These are phyloP conservation scores for Drosophila grimshawi DNA, from an alignment of 1,140 invertebrate species.

Conservation along the genomic window DNA sequence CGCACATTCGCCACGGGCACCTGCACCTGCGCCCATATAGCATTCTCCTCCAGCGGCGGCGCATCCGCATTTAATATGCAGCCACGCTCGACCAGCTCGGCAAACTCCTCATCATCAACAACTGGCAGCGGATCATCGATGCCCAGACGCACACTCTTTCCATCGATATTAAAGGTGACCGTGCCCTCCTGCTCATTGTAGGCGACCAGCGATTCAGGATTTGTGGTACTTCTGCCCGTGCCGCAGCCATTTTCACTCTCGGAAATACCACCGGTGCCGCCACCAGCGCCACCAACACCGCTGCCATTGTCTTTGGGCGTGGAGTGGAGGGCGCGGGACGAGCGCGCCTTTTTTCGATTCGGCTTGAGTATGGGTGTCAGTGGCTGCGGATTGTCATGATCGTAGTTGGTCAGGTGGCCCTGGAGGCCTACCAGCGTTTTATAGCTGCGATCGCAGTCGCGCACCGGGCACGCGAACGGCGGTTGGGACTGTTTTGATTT, in stretches of 20 bases:
- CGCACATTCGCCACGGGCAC: conserved; percentile 94
- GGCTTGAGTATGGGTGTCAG: conserved; percentile 84
- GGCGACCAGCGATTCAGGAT: conserved; percentile 84
- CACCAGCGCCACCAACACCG: conserved; percentile 6
- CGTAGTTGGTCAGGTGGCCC: conserved; percentile 93
- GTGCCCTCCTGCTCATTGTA: conserved; percentile 88
- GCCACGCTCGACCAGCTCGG: conserved; percentile 84
- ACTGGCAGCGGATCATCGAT: conserved; percentile 88
- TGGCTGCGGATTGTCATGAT: conserved; percentile 90
- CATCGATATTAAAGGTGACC: conserved; percentile 93
- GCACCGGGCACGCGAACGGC: conserved; percentile 93
- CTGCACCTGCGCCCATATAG: conserved; percentile 86
- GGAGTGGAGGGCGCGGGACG: conserved; percentile 69
- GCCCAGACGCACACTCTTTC: conserved; percentile 86
- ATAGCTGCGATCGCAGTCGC: conserved; percentile 93
- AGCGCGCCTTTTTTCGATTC: conserved; percentile 86
- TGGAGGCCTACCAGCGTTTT: conserved; percentile 94
- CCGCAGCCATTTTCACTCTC: conserved; percentile 54
- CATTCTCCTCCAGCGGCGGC: conserved; percentile 86
- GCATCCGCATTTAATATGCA: conserved; percentile 85
- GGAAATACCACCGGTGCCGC: conserved; percentile 63
- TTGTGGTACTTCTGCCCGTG: conserved; percentile 39
- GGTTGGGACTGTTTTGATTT: conserved; percentile 90
- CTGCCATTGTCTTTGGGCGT: conserved; percentile 67
- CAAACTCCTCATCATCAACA: conserved; percentile 88